Evolutionary conservation across 1,140 invertebrate species (phyloP).

Genomic region (Solen grandis): DNA sequence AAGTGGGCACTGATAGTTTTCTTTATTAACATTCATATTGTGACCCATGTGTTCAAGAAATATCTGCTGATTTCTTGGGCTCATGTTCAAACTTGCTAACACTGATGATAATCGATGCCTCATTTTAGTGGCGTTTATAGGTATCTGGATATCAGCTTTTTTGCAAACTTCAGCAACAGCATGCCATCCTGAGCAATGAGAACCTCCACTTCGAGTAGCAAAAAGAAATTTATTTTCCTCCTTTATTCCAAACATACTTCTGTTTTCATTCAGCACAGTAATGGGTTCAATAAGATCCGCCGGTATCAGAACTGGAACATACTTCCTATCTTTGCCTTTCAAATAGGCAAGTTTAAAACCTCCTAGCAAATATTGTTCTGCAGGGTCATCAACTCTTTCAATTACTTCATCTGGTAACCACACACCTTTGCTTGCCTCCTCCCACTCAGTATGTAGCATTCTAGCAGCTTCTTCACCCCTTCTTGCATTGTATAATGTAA

Average conservation of each 20-base stretch:
- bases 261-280: constrained; percentile 41
- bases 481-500: constrained; percentile 57
- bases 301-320: constrained; percentile 53
- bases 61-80: constrained; percentile 7
- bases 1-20: constrained; percentile 49
- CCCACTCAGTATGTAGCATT: constrained; percentile 35
- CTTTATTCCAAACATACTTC: constrained; percentile 21
- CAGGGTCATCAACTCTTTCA: constrained; percentile 50
- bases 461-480: constrained; percentile 52
- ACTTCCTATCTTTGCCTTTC: constrained; percentile 50
- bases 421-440: constrained; percentile 37
- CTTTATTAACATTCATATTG: constrained; percentile 47
- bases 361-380: constrained; percentile 54
- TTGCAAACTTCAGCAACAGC: constrained; percentile 46
- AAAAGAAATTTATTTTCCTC: constrained; percentile 49
- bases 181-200: constrained; percentile 50
- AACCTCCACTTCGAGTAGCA: constrained; percentile 40
- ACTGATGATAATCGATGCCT: constrained; percentile 51
- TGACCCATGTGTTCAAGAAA: constrained; percentile 57
- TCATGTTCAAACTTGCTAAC: constrained; percentile 49
- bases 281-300: constrained; percentile 35
- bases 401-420: constrained; percentile 37
- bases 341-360: constrained; percentile 43
- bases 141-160: constrained; percentile 25
- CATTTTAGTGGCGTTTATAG: constrained; percentile 47